Evolutionary conservation across 2,888 invertebrate genomes (phyloP).

Genomic region (Conchocele bisecta): DNA sequence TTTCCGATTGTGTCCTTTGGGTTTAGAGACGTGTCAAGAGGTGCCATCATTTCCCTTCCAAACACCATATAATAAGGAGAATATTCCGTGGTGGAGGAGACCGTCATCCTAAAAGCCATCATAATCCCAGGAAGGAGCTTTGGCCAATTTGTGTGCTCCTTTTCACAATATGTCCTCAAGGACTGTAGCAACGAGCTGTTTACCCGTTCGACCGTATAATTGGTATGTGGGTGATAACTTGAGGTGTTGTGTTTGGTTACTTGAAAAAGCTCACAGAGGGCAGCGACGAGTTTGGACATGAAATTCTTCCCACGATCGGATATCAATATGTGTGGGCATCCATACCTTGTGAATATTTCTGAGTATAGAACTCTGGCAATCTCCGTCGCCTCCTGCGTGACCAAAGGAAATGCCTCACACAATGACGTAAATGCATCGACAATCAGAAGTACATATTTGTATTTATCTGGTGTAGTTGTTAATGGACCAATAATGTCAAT

Average conservation of each 20-base stretch:
- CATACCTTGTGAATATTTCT: slow-evolving; percentile 55
- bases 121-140: slow-evolving; percentile 27
- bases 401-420: slow-evolving; percentile 12
- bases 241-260: slow-evolving; percentile 36
- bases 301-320: slow-evolving; percentile 49
- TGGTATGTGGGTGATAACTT: slow-evolving; percentile 29
- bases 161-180: slow-evolving; percentile 18
- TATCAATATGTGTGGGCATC: slow-evolving; percentile 38
- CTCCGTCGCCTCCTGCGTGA: slow-evolving; percentile 35
- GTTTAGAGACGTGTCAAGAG: slow-evolving; percentile 32
- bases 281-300: slow-evolving; percentile 31
- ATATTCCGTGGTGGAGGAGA: slow-evolving; percentile 17
- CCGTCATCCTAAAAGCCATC: slow-evolving; percentile 26
- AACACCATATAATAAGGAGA: slow-evolving; percentile 30
- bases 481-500: slow-evolving; percentile 47
- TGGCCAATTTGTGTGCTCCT: slow-evolving; percentile 38
- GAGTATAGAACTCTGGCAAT: slow-evolving; percentile 44
- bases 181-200: slow-evolving; percentile 17
- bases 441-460: slow-evolving; percentile 36
- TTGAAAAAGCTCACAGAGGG: slow-evolving; percentile 40
- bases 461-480: slow-evolving; percentile 10
- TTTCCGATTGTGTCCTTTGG: slow-evolving; percentile 31
- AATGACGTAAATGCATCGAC: not conserved
- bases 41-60: slow-evolving; percentile 26
- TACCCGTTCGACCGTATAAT: slow-evolving; percentile 21